Conservation (phyloP, 2,113 vertebrate species). For the Indicator indicator region DNA sequence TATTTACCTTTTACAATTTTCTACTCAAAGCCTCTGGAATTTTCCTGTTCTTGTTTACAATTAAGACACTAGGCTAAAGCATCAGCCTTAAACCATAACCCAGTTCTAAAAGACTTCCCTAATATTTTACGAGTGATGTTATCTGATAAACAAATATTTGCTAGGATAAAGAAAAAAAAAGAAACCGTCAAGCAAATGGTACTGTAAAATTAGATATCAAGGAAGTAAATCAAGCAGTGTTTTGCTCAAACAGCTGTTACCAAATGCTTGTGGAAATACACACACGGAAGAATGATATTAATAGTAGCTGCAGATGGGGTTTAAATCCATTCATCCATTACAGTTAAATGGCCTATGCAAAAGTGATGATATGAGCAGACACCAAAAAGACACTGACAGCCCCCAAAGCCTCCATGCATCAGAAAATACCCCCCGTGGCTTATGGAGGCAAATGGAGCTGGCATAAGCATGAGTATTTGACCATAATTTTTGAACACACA, state of each 20-base stretch:
- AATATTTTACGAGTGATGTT: background rate
- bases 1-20: no score
- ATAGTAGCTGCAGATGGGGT: slow-evolving; percentile 48
- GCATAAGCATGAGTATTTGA: background rate
- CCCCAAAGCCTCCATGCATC: background rate
- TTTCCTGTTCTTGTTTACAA: no score
- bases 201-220: slow-evolving; percentile 25
- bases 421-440: background rate
- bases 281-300: slow-evolving; percentile 22
- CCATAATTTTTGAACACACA: background rate
- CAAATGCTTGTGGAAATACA: slow-evolving; percentile 16
- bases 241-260: slow-evolving; percentile 35
- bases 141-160: background rate
- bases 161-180: background rate
- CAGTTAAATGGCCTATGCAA: background rate
- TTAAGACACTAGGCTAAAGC: no score
- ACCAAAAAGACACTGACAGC: background rate
- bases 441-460: background rate
- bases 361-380: background rate
- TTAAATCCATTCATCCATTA: slow-evolving; percentile 24
- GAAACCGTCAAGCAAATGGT: background rate
- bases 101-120: background rate
- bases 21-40: no score
- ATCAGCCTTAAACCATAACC: no score
- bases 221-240: background rate